A percentile compares a stretch with the other conserved stretches of the same genome.
These are phyloP conservation scores for Diachasmimorpha longicaudata DNA, from an alignment of 1,140 invertebrate species.

Conservation along the genomic window DNA sequence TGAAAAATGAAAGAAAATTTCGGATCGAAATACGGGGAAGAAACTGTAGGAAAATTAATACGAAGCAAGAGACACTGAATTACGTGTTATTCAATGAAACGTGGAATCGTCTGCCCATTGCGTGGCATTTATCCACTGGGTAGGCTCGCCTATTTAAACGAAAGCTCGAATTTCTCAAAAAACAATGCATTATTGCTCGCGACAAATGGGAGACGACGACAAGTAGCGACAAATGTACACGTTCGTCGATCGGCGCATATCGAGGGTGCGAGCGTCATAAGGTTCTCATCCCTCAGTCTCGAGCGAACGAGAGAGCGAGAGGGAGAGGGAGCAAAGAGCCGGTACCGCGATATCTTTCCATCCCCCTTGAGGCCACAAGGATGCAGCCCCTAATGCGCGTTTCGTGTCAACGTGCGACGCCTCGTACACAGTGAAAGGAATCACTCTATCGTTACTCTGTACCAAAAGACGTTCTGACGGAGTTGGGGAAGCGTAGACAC, in stretches of 20 bases:
- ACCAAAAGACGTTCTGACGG: background rate
- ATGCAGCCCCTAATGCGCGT: slow-evolving; percentile 53
- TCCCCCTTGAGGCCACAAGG: background rate
- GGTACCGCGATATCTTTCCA: background rate
- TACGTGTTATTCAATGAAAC: no score
- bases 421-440: background rate
- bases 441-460: slow-evolving; percentile 13
- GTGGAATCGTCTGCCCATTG: no score
- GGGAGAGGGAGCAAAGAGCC: slow-evolving; percentile 21
- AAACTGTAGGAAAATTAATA: no score
- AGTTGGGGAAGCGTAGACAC: slow-evolving; percentile 47
- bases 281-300: background rate
- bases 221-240: slow-evolving; percentile 27
- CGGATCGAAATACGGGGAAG: no score
- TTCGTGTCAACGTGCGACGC: slow-evolving; percentile 49
- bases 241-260: background rate
- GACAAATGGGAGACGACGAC: slow-evolving; percentile 27
- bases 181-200: no score
- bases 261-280: slow-evolving; percentile 32
- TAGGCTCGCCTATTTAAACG: no score
- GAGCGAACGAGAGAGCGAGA: no score
- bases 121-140: no score
- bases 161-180: no score
- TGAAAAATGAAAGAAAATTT: no score
- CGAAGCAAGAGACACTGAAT: no score